Base-by-base conservation (phyloP, 1,140 invertebrate genomes). In the Callitettix versicolor region DNA sequence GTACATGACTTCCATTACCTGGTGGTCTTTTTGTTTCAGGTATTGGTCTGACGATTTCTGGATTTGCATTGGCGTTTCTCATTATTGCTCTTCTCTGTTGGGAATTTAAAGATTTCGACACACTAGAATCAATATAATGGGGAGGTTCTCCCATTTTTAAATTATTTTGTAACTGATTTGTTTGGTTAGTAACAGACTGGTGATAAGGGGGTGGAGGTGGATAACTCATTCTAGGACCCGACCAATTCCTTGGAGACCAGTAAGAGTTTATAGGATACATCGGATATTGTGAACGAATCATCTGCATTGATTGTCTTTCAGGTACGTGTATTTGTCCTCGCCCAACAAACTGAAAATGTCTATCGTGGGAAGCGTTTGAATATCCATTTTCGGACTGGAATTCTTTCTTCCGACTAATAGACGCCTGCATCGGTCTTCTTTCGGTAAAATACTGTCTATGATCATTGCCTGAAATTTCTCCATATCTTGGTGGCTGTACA, bases 151-250 rank as follows among this genome's bases (percentile, higher is more conserved):
- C 3, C 15, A 51, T 51, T 20, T 51, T 51, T 30, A 51, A 21
- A 14, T 34, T 34, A 11, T 18, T 26, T 38, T 51, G 48, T 12
- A 51, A 21, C 34, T 51, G 48, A 36, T 18, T 34, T 17, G 30
- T 21, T 36, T 51, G 48, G 18, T 14, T 51, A 9, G 26, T 30
- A 20, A 51, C 48, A 6, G 48, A 24, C 33, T 51, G 48, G 17
- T 51, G 48, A 30, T 51, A 51, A 38, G 48, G 34, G 3, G 26
- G 26, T 51, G 48, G 48, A 11, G 48, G 48, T 3, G 46, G 46
- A 51, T 34, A 51, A 17, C 36, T 36, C 34, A 51, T 38, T 20
- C 48, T 36, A 1, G 48, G 30, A 21, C 48, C 48, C 12, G 21
- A 14, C 21, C 24, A 51, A 14, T 34, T 20, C 20, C 48, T 51